Evolutionary conservation across 2,113 vertebrate genomes (phyloP).

Genomic region (Aviceda subcristata): DNA sequence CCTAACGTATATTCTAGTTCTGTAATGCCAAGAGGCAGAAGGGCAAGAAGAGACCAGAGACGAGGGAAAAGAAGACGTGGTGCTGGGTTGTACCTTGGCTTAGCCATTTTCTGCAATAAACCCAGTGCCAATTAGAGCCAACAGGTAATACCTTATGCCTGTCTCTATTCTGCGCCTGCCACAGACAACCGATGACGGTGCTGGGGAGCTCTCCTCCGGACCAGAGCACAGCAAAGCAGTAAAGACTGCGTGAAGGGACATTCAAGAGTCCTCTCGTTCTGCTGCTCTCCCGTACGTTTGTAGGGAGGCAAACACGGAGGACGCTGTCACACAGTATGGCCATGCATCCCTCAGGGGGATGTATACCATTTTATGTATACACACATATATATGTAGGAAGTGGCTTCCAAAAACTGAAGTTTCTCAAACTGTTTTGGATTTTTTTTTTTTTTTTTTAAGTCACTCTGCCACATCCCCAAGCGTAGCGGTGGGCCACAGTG

Average conservation of each 20-base stretch:
- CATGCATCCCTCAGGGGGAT: rapidly evolving
- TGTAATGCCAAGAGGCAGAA: neutral
- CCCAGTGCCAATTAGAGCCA: neutral
- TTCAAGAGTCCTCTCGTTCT: neutral
- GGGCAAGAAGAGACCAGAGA: neutral
- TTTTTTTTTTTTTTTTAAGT: neutral
- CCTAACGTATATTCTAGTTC: constrained; percentile 32
- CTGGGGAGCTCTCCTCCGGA: neutral
- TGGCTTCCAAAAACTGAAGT: neutral
- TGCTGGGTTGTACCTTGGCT: neutral
- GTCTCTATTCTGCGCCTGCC: neutral
- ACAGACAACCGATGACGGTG: rapidly evolving
- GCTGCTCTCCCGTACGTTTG: neutral
- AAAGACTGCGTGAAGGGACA: rapidly evolving
- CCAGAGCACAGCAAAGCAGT: neutral
- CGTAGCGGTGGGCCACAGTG: rapidly evolving
- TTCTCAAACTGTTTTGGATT: neutral
- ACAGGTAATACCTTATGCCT: neutral
- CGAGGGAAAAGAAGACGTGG: neutral
- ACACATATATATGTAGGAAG: rapidly evolving
- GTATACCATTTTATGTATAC: neutral
- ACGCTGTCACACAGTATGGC: rapidly evolving
- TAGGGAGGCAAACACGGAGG: rapidly evolving
- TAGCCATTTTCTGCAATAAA: neutral
- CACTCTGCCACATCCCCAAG: neutral